phyloP scores from a whole-genome alignment of 37 sponge, comb jelly and placozoan genomes.

The Tethya wilhelma region DNA sequence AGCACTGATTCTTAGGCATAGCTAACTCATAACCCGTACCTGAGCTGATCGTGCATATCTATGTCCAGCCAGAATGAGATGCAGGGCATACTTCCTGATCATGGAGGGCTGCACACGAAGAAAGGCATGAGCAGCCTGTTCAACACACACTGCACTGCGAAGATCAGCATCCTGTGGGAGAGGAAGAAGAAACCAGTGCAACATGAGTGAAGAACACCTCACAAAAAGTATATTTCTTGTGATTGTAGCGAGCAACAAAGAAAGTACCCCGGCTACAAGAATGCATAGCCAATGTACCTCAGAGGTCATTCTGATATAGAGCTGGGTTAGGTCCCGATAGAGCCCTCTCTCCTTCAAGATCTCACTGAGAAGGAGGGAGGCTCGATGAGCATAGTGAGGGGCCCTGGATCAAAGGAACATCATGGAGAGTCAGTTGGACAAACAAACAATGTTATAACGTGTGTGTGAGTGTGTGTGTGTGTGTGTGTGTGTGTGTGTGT shows the following conservation, averaged over 20 bases:
- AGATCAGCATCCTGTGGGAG: conserved; percentile 63
- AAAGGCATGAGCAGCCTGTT: conserved; percentile 93
- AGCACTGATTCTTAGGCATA: too few relatives aligned
- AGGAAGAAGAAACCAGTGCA: not conserved
- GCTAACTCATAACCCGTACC: conserved; percentile 10
- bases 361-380: conserved; percentile 73
- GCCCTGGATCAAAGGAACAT: conserved; percentile 57
- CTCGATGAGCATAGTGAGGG: conserved; percentile 67
- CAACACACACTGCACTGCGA: conserved; percentile 77
- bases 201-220: too few relatives aligned
- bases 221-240: too few relatives aligned
- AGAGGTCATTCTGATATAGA: conserved; percentile 53
- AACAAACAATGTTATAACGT: too few relatives aligned
- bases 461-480: not conserved
- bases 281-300: conserved; percentile 12
- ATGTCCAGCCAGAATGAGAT: conserved; percentile 89
- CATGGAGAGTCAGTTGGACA: too few relatives aligned
- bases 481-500: not conserved
- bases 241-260: not conserved
- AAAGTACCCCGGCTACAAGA: not conserved
- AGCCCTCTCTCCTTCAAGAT: conserved; percentile 70
- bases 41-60: conserved; percentile 78
- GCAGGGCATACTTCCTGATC: conserved; percentile 87
- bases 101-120: conserved; percentile 63
- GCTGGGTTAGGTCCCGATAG: conserved; percentile 67